Evolutionary conservation across 2,797 vertebrate genomes (phyloP), one percentile per base, ranked within the genome.

Genomic region (Hylomyscus alleni): DNA sequence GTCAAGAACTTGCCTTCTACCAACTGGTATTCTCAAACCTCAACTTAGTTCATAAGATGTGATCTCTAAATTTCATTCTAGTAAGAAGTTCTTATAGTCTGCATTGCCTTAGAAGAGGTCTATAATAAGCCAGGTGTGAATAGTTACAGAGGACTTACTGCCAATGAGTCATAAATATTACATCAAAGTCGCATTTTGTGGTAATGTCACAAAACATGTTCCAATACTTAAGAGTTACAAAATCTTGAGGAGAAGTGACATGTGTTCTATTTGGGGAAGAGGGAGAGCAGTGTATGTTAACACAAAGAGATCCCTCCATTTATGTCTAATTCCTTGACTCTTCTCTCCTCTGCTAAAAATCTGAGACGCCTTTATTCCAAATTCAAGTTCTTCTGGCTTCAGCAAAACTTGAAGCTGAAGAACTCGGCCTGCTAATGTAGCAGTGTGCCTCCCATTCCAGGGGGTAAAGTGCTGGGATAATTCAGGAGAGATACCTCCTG

Each of bases 1-100:
- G 40, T 90, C 82, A 95, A 95, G 72, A 86, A 90, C 22, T 76
- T 94, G n/a, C 22, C 81, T 90, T 94, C 90, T 80, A 92, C 37
- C 89, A 90, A 87, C 34, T 58, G 37, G n/a, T 76, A 73, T 50
- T 15, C 40, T 72, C 77, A 89, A 92, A 47, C n/a, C 15, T 95
- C 75, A 72, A 20, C 19, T 62, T 90, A 44, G 26, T 75, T 19
- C 31, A 76, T 69, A 87, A 91, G 82, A 26, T 52, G 83, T 84
- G 29, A 54, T 69, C 73, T 88, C 81, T 75, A 76, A 62, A 76
- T 77, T 94, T 93, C 76, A 65, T 92, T 58, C 72, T 90, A 90
- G 44, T 12, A 75, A 22, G 62, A 92, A 75, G 34, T 80, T 93
- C 29, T 54, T 82, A 24, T 20, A 82, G 14, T 65, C 37, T 86